Percentiles rank a stretch among this genome's conserved stretches.
phyloP scores from a whole-genome alignment of 2,888 invertebrate genomes.

The Rutpela maculata region DNA sequence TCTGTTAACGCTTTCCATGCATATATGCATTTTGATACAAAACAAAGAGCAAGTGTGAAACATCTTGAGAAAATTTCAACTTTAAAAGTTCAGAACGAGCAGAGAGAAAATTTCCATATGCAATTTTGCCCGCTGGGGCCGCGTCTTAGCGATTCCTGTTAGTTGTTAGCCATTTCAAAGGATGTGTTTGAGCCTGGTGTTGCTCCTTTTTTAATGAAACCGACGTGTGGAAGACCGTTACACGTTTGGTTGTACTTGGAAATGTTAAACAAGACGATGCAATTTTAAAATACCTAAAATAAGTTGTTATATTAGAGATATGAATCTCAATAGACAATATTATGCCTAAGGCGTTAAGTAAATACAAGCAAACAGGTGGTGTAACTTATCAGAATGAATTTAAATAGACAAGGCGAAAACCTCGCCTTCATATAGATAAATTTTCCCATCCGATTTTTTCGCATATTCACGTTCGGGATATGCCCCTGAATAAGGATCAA shows the following conservation, averaged over 20 bases:
- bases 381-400: too few relatives aligned
- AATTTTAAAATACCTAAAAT: constrained; percentile 17
- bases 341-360: too few relatives aligned
- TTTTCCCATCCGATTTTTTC: too few relatives aligned
- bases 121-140: constrained; percentile 34
- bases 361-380: too few relatives aligned
- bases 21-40: constrained; percentile 41
- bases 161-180: constrained; percentile 24
- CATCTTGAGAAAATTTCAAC: constrained; percentile 37
- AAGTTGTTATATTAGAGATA: constrained; percentile 26
- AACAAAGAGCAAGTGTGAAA: constrained; percentile 37
- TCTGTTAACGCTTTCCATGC: constrained; percentile 38
- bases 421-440: too few relatives aligned
- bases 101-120: constrained; percentile 43
- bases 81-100: constrained; percentile 33
- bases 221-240: constrained; percentile 15
- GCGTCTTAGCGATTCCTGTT: constrained; percentile 25
- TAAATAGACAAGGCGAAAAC: too few relatives aligned
- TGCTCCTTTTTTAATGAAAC: constrained; percentile 33
- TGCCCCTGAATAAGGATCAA: too few relatives aligned
- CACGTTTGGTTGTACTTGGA: constrained; percentile 21
- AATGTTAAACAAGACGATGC: constrained; percentile 33
- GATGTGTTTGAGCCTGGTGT: constrained; percentile 12
- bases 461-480: too few relatives aligned
- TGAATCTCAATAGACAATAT: too few relatives aligned